These are phyloP conservation scores for Tiliacea citrago DNA, from an alignment of 2,888 invertebrate species.

Conservation along the genomic window DNA sequence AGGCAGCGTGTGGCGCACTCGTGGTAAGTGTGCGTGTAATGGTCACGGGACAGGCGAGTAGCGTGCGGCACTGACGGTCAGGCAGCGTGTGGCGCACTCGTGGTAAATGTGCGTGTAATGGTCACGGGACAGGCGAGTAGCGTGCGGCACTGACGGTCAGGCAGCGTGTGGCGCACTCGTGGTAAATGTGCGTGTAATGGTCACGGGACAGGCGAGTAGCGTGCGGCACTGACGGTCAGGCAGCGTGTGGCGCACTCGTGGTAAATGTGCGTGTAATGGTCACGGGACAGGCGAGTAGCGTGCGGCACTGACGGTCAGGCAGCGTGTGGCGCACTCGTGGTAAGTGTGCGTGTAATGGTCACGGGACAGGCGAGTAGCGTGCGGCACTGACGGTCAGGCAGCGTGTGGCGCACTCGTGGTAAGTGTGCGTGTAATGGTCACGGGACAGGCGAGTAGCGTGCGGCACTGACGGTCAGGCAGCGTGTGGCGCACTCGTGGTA, in stretches of 20 bases:
- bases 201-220: constrained; percentile 1
- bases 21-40: constrained; percentile 1
- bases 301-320: neutral
- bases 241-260: constrained; percentile 13
- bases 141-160: neutral
- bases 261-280: constrained; percentile 6
- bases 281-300: neutral
- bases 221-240: neutral
- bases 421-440: constrained; percentile 12
- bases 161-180: constrained; percentile 11
- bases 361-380: neutral
- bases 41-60: constrained; percentile 4
- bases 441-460: neutral
- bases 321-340: constrained; percentile 14
- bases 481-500: constrained; percentile 18
- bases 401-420: constrained; percentile 16
- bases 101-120: constrained; percentile 4
- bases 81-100: constrained; percentile 13
- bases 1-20: constrained; percentile 12
- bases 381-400: neutral
- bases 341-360: constrained; percentile 8
- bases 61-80: neutral
- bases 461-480: neutral
- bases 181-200: constrained; percentile 5
- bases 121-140: constrained; percentile 1